These are phyloP conservation scores for Centropristis striata DNA, from an alignment of 2,113 vertebrate genomes.

Conservation along the genomic window DNA sequence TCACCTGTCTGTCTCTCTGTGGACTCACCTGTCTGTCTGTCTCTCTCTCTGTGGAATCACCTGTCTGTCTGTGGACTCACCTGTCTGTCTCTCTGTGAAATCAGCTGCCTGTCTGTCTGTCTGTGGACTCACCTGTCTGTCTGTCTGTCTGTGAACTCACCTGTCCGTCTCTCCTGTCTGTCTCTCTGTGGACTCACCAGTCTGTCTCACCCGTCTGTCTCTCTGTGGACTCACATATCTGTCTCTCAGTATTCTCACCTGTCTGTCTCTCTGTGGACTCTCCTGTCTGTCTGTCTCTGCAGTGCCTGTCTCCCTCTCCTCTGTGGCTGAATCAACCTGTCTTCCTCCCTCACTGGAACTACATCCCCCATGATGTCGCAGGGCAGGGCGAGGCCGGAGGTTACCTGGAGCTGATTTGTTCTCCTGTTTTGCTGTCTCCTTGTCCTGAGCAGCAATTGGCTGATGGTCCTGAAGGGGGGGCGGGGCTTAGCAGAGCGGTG, in stretches of 20 bases:
- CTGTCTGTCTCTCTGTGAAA: too few species aligned
- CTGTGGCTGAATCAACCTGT: slow-evolving; percentile 82
- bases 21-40: too few species aligned
- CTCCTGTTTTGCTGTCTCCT: slow-evolving; percentile 79
- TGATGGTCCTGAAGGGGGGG: slow-evolving; percentile 37
- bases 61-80: too few species aligned
- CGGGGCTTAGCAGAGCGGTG: slow-evolving; percentile 45
- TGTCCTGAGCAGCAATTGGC: slow-evolving; percentile 40
- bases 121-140: too few species aligned
- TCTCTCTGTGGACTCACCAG: too few species aligned
- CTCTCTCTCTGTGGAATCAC: too few species aligned
- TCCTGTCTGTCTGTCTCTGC: slow-evolving; percentile 2
- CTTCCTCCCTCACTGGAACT: slow-evolving; percentile 90
- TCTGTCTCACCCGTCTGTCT: slow-evolving; percentile 27
- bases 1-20: too few species aligned
- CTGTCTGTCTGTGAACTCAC: too few species aligned
- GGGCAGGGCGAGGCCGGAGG: slow-evolving; percentile 66
- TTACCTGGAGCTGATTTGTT: slow-evolving; percentile 84
- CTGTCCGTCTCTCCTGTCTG: background rate
- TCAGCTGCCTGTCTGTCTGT: background rate
- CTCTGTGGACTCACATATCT: too few species aligned
- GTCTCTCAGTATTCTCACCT: background rate
- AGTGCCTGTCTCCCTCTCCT: slow-evolving; percentile 84
- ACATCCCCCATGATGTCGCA: slow-evolving; percentile 82
- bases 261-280: background rate